Base-by-base conservation (phyloP, 2,797 vertebrate genomes). In the Eulemur mongoz region DNA sequence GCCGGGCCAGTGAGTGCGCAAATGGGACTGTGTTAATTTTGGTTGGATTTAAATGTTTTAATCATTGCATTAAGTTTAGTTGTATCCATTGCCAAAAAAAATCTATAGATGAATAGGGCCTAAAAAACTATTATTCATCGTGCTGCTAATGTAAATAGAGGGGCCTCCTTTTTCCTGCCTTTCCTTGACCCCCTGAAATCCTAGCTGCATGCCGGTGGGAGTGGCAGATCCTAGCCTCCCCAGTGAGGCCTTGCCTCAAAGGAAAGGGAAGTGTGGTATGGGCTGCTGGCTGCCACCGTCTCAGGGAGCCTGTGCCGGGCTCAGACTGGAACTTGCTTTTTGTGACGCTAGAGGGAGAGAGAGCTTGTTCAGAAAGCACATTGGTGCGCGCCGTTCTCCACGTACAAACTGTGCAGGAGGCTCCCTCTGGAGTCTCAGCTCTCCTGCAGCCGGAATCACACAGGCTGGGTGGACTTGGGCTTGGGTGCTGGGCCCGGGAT, bases 1-100 rank as follows among this genome's bases (percentile, higher is more conserved):
- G 27, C 93, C 7, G 75, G 91, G 86, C 91, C 96, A 89, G 90
- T 22, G 23, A 91, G 43, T 32, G 8, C 14, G 40, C 96, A 97
- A 87, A 91, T 75, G 0, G 15, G 90, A 90, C 50, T 14, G 18
- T 95, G 95, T 95, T 97, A 97, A 97, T 98, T 98, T 94, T 96
- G 96, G 96, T 91, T 61, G 1, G 0, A 91, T 91, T 94, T 43
- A 61, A 57, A 65, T 27, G 8, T 86, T 79, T 9, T 81, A 45
- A n/a, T 78, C 48, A 14, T 52, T 38, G 27, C 20, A 25, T 70
- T 93, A 32, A 63, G 45, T 75, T 48, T 79, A 95, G 25, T 84
- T 30, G 1, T 67, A 78, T 81, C 30, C 27, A 43, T 50, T 59
- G 30, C 65, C 22, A 32, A 35, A 38, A 54, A 14, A 48, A 35